These are phyloP conservation scores for Epizoanthus scotinus DNA, from an alignment of 92 coral and sea anemone genomes.

Conservation along the genomic window DNA sequence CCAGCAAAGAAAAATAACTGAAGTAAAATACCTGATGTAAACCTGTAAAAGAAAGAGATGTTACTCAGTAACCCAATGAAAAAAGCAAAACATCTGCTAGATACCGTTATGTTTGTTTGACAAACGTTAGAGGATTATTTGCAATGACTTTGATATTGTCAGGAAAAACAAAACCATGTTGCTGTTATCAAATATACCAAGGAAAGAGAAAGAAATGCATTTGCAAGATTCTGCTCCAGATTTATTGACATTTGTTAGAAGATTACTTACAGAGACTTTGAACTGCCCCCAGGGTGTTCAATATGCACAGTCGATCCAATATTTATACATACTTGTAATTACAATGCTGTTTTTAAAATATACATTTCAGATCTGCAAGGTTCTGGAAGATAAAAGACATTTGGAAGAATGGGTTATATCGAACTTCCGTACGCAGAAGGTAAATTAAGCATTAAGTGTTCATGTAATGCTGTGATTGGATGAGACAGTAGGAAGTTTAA, in stretches of 20 bases:
- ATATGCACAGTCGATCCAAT: too few species aligned
- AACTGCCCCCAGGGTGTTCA: too few species aligned
- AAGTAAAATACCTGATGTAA: slow-evolving; percentile 16
- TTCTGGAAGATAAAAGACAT: too few species aligned
- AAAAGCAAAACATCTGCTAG: background rate
- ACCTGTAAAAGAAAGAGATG: slow-evolving; percentile 2
- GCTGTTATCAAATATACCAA: background rate
- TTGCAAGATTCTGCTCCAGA: slow-evolving; percentile 4
- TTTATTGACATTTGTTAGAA: background rate
- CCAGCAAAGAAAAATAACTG: slow-evolving; percentile 20
- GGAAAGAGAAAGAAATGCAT: slow-evolving; percentile 9
- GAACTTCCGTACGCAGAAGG: too few species aligned
- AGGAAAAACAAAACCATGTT: background rate
- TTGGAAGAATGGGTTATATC: too few species aligned
- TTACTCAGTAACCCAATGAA: slow-evolving; percentile 6
- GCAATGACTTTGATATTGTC: background rate
- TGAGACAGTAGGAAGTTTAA: too few species aligned
- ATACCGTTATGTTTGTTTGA: background rate
- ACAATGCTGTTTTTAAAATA: too few species aligned
- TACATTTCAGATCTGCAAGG: too few species aligned
- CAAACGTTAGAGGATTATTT: background rate
- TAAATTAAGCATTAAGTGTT: too few species aligned
- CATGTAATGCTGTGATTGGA: too few species aligned
- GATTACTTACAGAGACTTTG: background rate
- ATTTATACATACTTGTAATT: too few species aligned